Evolutionary conservation across 2,113 vertebrate genomes (phyloP), one percentile per base, ranked within the genome.

Genomic region (Xenopus borealis): DNA sequence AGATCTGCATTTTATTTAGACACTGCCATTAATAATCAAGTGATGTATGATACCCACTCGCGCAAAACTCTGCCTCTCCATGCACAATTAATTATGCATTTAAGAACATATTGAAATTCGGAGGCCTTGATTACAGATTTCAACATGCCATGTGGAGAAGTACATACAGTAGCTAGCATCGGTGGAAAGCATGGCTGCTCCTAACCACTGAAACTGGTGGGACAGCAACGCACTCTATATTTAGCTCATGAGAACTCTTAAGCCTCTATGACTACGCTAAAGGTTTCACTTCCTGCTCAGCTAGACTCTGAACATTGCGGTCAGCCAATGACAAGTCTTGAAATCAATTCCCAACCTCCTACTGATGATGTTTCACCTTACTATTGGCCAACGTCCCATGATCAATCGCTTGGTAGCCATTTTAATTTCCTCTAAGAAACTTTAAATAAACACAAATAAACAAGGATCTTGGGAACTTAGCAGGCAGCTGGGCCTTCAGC

Each of bases 1-100:
- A 91, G 89, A 88, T 90, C 87, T 91, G 85, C 86, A 89, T 92
- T 91, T 91, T 92, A 93, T 92, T 91, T 91, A 90, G 90, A 90
- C 88, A 79, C 85, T 86, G 88, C 85, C 89, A 91, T 92, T 92
- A 92, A 92, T 92, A 92, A 91, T 90, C 85, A 87, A 92, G 88
- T 92, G 90, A 90, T 89, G 83, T 85, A 90, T 88, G 89, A 87
- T 87, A 89, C 87, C 85, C 86, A 91, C 85, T 88, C 85, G 84
- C 84, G 86, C 83, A 40, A 2, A 81, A 81, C 81, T 89, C 89
- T 88, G 91, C 85, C 86, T 88, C 87, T 91, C 84, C 86, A 86
- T 81, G 80, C 74, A 85, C 85, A 89, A 92, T 91, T 86, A 90
- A 92, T 92, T 92, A 91, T 85, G 82, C 83, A 89, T 92, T 92